phyloP scores from a whole-genome alignment of 2,113 vertebrate genomes.

The Lycaon pictus region DNA sequence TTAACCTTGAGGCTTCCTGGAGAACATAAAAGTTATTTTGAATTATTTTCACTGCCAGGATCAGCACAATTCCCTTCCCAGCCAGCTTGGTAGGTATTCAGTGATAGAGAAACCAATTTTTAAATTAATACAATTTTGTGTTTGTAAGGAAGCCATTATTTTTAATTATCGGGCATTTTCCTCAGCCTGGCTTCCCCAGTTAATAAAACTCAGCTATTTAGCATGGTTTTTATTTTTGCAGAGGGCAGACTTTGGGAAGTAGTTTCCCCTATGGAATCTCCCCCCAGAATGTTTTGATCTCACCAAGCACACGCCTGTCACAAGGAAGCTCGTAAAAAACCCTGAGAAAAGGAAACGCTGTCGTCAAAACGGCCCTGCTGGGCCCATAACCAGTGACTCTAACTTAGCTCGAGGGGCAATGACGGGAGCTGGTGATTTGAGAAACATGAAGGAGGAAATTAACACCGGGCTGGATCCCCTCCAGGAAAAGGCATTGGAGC shows the following conservation, averaged over 20 bases:
- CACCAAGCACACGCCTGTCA: conserved; percentile 66
- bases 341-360: conserved; percentile 60
- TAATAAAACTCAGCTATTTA: conserved; percentile 86
- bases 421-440: conserved; percentile 17
- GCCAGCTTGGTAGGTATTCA: conserved; percentile 83
- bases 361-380: conserved; percentile 61
- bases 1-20: conserved; percentile 86
- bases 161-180: conserved; percentile 89
- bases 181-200: conserved; percentile 84
- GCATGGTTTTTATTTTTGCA: conserved; percentile 83
- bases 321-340: conserved; percentile 70
- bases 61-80: conserved; percentile 86
- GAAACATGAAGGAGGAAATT: conserved; percentile 54
- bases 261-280: conserved; percentile 78
- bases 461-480: background rate
- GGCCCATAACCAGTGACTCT: conserved; percentile 56
- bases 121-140: conserved; percentile 87
- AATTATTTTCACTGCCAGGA: conserved; percentile 85
- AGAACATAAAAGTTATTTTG: conserved; percentile 88
- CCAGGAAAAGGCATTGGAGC: background rate
- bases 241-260: conserved; percentile 81
- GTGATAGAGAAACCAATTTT: conserved; percentile 85
- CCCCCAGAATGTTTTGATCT: conserved; percentile 81
- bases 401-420: conserved; percentile 12
- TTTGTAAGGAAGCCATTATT: conserved; percentile 89